Evolutionary conservation across 1,140 invertebrate genomes (phyloP).

Genomic region (Pseudoatta argentina): DNA sequence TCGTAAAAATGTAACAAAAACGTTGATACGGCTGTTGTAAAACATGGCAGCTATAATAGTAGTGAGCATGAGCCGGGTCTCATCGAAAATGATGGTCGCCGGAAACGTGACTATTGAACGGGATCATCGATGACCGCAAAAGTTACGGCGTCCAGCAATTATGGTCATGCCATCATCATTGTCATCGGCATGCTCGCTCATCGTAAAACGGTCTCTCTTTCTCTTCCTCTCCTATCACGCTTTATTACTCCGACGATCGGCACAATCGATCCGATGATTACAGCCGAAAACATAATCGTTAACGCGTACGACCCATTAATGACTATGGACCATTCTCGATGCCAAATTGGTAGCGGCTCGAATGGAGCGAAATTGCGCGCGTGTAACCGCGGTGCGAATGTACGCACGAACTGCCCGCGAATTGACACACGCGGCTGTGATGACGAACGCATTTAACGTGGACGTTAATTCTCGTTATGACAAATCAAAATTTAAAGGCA

Average conservation of each 20-base stretch:
- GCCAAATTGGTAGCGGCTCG: slow-evolving; percentile 81
- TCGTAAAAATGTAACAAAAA: slow-evolving; percentile 1
- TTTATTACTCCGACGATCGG: slow-evolving; percentile 84
- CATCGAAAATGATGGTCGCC: slow-evolving; percentile 26
- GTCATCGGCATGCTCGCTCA: slow-evolving; percentile 72
- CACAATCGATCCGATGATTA: slow-evolving; percentile 85
- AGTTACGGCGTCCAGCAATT: slow-evolving; percentile 77
- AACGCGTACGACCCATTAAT: slow-evolving; percentile 84
- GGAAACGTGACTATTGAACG: slow-evolving; percentile 32
- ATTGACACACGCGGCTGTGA: slow-evolving; percentile 58
- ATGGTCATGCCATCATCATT: slow-evolving; percentile 79
- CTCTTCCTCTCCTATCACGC: slow-evolving; percentile 76
- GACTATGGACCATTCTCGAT: slow-evolving; percentile 83
- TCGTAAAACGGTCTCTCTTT: not conserved
- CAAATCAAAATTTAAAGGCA: slow-evolving; percentile 75
- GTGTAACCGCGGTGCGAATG: slow-evolving; percentile 52
- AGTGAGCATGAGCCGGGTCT: not conserved
- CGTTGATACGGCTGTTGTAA: not conserved
- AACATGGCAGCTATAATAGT: not conserved
- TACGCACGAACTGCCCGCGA: slow-evolving; percentile 53
- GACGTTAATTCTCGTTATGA: slow-evolving; percentile 74
- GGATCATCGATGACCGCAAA: slow-evolving; percentile 54
- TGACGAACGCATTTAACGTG: slow-evolving; percentile 71
- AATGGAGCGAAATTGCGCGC: slow-evolving; percentile 67
- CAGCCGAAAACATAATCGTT: slow-evolving; percentile 86